Percentiles rank a stretch among this genome's conserved stretches.
Evolutionary conservation across 2,113 vertebrate species (phyloP).

Genomic region (Equus quagga): DNA sequence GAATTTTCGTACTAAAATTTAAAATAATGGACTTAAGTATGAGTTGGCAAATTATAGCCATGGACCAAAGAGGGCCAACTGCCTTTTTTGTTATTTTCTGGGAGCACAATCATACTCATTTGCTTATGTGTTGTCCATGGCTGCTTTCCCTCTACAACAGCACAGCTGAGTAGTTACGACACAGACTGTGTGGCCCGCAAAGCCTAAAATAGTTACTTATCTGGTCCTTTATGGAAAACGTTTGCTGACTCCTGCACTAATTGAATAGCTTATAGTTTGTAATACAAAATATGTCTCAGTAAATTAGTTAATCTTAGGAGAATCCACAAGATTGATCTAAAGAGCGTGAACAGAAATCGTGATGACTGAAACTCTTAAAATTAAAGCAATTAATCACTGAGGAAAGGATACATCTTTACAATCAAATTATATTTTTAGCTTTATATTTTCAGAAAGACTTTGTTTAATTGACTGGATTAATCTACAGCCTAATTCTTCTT

Average conservation of each 20-base stretch:
- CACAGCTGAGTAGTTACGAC: background rate
- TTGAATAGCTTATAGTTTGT: background rate
- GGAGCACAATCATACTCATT: too few relatives aligned
- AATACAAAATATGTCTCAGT: background rate
- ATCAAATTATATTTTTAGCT: background rate
- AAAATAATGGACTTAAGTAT: background rate
- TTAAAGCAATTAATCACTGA: background rate
- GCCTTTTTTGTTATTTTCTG: background rate
- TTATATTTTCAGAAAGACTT: background rate
- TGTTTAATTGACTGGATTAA: background rate
- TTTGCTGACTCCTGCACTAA: background rate
- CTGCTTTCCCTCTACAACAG: background rate
- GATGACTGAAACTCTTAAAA: background rate
- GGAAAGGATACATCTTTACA: background rate
- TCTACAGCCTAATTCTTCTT: background rate
- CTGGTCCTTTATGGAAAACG: background rate
- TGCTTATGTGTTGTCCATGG: background rate
- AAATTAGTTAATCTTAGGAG: background rate
- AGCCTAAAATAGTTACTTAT: background rate
- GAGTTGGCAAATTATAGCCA: background rate
- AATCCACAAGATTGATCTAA: background rate
- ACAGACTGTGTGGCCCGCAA: background rate
- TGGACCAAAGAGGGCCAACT: background rate
- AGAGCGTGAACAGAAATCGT: background rate
- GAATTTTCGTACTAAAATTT: background rate